phyloP scores from a whole-genome alignment of 2,113 vertebrate species.

The Pachypanchax playfairii region DNA sequence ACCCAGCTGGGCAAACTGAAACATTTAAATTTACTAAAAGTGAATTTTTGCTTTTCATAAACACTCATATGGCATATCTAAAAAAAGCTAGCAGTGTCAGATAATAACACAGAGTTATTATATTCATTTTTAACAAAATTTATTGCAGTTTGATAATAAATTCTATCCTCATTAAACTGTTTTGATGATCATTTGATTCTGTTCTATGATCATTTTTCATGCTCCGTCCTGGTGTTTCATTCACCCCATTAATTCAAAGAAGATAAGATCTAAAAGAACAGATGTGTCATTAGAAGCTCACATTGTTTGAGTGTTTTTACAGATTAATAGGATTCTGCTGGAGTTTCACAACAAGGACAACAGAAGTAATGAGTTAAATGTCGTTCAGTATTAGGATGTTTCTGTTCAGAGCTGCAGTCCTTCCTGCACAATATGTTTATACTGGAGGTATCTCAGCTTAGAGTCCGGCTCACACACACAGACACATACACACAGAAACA shows the following conservation, averaged over 20 bases:
- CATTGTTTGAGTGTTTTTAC: not conserved
- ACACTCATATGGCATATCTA: too few species aligned
- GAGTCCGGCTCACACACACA: constrained; percentile 44
- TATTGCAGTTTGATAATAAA: too few species aligned
- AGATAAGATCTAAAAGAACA: not conserved
- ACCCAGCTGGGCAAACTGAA: too few species aligned
- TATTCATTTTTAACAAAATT: too few species aligned
- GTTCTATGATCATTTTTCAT: not conserved
- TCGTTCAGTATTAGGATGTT: constrained; percentile 66
- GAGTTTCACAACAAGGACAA: constrained; percentile 11
- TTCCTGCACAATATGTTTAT: constrained; percentile 73
- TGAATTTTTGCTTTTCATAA: too few species aligned
- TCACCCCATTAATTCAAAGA: not conserved
- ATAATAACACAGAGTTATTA: too few species aligned
- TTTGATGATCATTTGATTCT: not conserved
- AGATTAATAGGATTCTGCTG: constrained; percentile 7
- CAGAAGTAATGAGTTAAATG: constrained; percentile 10
- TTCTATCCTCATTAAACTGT: too few species aligned
- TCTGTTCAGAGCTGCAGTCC: constrained; percentile 55
- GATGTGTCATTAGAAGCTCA: not conserved
- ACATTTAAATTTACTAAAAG: too few species aligned
- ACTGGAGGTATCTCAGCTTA: constrained; percentile 65
- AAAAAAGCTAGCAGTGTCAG: too few species aligned
- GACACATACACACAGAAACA: constrained; percentile 22
- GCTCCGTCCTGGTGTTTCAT: not conserved